Conservation (phyloP, 2,888 invertebrate species). For the Nymphalis c-album region DNA sequence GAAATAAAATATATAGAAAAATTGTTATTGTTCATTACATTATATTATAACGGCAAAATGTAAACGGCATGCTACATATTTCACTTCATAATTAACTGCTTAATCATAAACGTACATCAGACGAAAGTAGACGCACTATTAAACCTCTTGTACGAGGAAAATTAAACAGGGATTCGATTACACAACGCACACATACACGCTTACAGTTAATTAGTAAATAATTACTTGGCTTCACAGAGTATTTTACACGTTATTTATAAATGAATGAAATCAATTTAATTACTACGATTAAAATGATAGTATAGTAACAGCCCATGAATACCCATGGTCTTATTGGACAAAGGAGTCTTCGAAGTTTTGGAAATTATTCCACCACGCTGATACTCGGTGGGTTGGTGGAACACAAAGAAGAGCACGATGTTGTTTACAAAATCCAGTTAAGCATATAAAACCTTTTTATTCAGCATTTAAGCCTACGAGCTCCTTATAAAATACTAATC, state of each 20-base stretch:
- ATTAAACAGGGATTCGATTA: slow-evolving; percentile 36
- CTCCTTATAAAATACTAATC: no score
- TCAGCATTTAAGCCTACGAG: no score
- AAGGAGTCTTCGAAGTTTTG: no score
- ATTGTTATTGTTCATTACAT: no score
- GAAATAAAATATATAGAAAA: no score
- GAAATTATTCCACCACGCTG: no score
- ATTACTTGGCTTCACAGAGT: slow-evolving; percentile 17
- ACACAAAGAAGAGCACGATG: no score
- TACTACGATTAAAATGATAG: not conserved
- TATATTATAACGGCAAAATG: slow-evolving; percentile 5
- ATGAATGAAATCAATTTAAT: slow-evolving; percentile 2
- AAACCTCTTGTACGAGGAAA: slow-evolving; percentile 36
- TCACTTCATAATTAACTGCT: slow-evolving; percentile 43
- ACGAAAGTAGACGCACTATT: slow-evolving; percentile 37
- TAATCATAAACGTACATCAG: slow-evolving; percentile 39
- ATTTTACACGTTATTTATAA: slow-evolving; percentile 6
- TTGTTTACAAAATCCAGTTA: no score
- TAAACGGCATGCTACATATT: slow-evolving; percentile 30
- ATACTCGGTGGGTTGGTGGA: no score
- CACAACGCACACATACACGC: slow-evolving; percentile 13
- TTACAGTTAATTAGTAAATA: slow-evolving; percentile 27
- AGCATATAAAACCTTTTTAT: no score
- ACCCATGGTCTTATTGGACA: no score
- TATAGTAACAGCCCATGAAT: no score